Conservation (phyloP, 2,797 vertebrate genomes). For the Meda fulgida region DNA sequence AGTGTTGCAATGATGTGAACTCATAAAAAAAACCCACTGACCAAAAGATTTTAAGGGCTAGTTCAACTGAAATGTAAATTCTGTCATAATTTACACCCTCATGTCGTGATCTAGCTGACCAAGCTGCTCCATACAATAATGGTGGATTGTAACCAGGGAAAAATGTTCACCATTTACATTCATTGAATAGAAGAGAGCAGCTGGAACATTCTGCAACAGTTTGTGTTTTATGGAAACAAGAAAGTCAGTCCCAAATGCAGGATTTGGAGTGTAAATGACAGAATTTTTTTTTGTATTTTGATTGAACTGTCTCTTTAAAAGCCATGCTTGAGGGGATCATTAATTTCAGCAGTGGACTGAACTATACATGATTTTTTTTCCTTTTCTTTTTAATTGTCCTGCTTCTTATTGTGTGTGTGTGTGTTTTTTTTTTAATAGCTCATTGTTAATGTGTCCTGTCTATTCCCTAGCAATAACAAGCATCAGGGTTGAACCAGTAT, state of each 20-base stretch:
- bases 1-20: slow-evolving; percentile 32
- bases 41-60: not conserved
- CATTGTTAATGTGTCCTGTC: not conserved
- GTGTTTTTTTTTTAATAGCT: not conserved
- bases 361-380: not conserved
- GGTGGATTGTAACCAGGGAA: not conserved
- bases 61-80: not conserved
- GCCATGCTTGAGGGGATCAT: not conserved
- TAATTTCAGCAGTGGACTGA: not conserved
- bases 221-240: slow-evolving; percentile 1
- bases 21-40: not conserved
- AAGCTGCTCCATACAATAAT: not conserved
- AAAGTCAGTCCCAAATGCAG: no score
- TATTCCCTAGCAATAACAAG: slow-evolving; percentile 27
- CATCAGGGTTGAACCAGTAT: slow-evolving; percentile 3
- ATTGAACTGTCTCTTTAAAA: slow-evolving; percentile 4
- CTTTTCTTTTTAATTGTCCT: not conserved
- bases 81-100: not conserved
- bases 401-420: not conserved
- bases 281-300: not conserved
- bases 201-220: not conserved
- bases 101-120: not conserved
- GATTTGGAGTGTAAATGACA: not conserved
- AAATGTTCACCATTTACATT: not conserved
- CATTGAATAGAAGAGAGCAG: not conserved